Evolutionary conservation across 2,113 vertebrate species (phyloP).

Genomic region (Chunga burmeisteri): DNA sequence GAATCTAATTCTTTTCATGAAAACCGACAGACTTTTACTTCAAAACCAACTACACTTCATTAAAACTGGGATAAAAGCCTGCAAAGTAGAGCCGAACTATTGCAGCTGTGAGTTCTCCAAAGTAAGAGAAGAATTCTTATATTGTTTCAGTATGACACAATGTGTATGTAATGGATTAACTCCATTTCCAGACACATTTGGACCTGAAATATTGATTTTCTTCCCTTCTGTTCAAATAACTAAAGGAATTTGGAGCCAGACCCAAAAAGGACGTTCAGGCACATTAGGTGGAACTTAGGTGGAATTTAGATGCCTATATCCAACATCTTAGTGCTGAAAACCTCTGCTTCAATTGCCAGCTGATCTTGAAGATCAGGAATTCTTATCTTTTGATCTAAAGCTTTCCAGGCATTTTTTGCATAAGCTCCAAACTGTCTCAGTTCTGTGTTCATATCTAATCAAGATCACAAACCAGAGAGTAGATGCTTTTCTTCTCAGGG

Average conservation of each 20-base stretch:
- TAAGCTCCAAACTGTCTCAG: background rate
- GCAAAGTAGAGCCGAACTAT: conserved; percentile 40
- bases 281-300: background rate
- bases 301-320: background rate
- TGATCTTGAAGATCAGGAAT: background rate
- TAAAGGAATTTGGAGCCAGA: background rate
- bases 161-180: conserved; percentile 52
- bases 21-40: conserved; percentile 63
- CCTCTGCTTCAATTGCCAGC: background rate
- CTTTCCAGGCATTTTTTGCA: background rate
- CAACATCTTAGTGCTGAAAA: background rate
- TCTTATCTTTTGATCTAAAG: background rate
- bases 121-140: conserved; percentile 48
- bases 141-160: conserved; percentile 64
- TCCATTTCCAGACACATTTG: conserved; percentile 51
- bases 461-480: background rate
- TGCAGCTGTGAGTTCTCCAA: conserved; percentile 54
- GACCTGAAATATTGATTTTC: conserved; percentile 60
- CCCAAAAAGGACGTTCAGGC: background rate
- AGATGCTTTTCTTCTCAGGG: background rate
- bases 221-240: background rate
- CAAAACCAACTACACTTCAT: conserved; percentile 66
- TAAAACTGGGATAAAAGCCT: conserved; percentile 66
- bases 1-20: conserved; percentile 69
- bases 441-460: background rate